phyloP scores from a whole-genome alignment of 1,140 invertebrate genomes.

The Chionoecetes opilio region DNA sequence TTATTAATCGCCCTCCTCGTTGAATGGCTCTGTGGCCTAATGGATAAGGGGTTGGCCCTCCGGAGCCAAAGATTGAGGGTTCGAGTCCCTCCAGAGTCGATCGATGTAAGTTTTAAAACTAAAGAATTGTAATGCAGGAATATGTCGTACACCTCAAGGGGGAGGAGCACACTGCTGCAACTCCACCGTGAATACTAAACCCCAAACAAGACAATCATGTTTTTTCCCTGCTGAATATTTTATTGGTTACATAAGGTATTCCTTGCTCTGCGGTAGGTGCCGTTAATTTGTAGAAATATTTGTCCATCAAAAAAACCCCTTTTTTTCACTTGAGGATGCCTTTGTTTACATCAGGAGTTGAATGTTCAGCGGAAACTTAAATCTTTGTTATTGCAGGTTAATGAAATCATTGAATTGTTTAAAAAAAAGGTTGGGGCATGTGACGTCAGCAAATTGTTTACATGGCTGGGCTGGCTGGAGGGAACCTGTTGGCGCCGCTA shows the following conservation, averaged over 20 bases:
- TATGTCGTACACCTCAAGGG: not conserved
- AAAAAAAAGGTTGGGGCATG: not conserved
- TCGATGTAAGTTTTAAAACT: not conserved
- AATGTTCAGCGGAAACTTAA: too few relatives aligned
- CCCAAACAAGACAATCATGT: not conserved
- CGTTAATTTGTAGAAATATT: too few relatives aligned
- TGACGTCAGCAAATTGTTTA: not conserved
- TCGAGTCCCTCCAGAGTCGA: constrained; percentile 71
- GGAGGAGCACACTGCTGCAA: not conserved
- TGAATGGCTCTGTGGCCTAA: constrained; percentile 73
- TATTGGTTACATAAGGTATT: not conserved
- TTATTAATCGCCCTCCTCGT: not conserved
- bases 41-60: constrained; percentile 68
- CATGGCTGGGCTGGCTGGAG: not conserved
- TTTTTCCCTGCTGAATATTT: not conserved
- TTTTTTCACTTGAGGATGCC: too few relatives aligned
- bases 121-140: not conserved
- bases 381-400: too few relatives aligned
- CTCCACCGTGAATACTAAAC: not conserved
- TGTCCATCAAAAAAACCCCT: too few relatives aligned
- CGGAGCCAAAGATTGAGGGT: constrained; percentile 73
- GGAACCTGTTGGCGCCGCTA: too few relatives aligned
- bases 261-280: too few relatives aligned
- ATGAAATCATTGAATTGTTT: too few relatives aligned
- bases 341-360: too few relatives aligned